Evolutionary conservation across 2,797 vertebrate species (phyloP).

Genomic region (Phaenicophaeus curvirostris): DNA sequence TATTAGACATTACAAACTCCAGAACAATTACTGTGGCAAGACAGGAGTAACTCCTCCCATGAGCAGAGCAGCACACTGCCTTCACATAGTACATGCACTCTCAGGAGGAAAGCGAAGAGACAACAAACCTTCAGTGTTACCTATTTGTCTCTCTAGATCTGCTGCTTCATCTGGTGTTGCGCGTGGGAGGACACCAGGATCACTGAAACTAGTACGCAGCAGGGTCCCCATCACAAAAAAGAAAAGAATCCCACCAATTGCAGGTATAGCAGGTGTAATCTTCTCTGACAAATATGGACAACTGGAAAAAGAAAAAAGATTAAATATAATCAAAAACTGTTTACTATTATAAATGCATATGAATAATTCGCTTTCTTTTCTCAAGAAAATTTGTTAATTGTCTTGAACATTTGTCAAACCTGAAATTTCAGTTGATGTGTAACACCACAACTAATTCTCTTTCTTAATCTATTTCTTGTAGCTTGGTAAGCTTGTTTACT

Average conservation of each 20-base stretch:
- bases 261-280: conserved; percentile 92
- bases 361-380: background rate
- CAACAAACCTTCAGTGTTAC: conserved; percentile 79
- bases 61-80: conserved; percentile 27
- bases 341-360: background rate
- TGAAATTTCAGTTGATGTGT: background rate
- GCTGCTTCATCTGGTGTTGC: conserved; percentile 94
- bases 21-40: background rate
- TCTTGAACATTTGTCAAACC: background rate
- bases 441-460: background rate
- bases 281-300: conserved; percentile 88
- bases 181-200: conserved; percentile 94
- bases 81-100: conserved; percentile 22
- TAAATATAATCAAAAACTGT: conserved; percentile 1
- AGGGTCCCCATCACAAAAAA: conserved; percentile 95
- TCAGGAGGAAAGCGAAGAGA: conserved; percentile 31
- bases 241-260: conserved; percentile 91
- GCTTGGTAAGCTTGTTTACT: background rate
- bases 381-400: background rate
- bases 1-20: background rate
- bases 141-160: conserved; percentile 97
- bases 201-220: conserved; percentile 96
- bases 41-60: background rate
- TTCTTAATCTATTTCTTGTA: background rate
- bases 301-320: conserved; percentile 74